Evolutionary conservation across 2,113 vertebrate species (phyloP), one percentile per base, ranked within the genome.

Genomic region (Amphiprion ocellaris): DNA sequence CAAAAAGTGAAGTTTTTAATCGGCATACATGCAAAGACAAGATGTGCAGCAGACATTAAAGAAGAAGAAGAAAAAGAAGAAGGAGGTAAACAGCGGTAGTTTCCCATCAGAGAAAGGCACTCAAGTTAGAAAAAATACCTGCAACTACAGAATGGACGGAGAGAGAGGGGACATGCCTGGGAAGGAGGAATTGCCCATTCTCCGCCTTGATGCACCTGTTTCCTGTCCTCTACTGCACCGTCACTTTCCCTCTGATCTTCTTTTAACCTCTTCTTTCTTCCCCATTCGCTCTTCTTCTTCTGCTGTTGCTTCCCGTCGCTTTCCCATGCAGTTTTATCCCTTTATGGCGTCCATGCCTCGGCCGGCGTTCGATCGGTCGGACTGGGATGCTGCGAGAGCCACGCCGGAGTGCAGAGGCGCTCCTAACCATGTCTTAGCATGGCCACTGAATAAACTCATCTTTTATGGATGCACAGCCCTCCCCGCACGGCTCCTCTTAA

Each of bases 141-240:
- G 92, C 93, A 86, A 89, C 89, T 92, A 92, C 90, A 83, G 92
- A 83, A 88, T 66, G 80, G 68, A 86, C 88, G 90, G 77, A 90
- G 89, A 90, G 87, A 91, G 90, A 86, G 82, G 82, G 75, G 88
- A 94, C 93, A 87, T 94, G 92, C 93, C 93, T 93, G 91, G 91
- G 88, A 92, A 94, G 84, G 92, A 92, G 82, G 93, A 91, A 87
- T 93, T 94, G 90, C 92, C 93, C 93, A 93, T 93, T 85, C 90
- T 94, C 89, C 86, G 26, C 90, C 89, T 85, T 7, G 90, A 75
- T 72, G 79, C 85, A 78, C 88, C 84, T 55, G 83, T 84, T 80
- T 23, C 53, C 80, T 10, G 77, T 89, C 86, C 91, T 87, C 74
- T 82, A 55, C 60, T 33, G 62, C 72, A 59, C 71, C 47, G 66